These are phyloP conservation scores for Phalacrocorax brasilianus DNA, from an alignment of 2,113 vertebrate genomes.

Conservation along the genomic window DNA sequence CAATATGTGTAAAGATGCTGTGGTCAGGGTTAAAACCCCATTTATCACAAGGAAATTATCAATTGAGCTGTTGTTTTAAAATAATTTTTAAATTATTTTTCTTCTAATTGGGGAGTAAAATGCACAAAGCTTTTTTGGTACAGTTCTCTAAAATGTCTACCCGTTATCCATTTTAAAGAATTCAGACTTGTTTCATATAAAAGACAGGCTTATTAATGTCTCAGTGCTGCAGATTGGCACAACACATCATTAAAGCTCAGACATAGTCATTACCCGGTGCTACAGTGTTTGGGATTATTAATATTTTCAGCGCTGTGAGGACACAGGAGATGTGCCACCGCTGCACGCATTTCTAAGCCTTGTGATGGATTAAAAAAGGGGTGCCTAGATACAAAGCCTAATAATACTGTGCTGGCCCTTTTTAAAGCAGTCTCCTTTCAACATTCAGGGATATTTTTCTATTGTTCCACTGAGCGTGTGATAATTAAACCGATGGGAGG, in stretches of 20 bases:
- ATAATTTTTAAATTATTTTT: neutral
- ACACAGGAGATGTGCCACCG: neutral
- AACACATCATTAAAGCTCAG: constrained; percentile 60
- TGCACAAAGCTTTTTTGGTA: neutral
- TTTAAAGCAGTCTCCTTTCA: neutral
- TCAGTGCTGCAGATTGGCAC: constrained; percentile 9
- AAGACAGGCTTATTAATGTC: constrained; percentile 51
- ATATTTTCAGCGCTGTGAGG: constrained; percentile 2
- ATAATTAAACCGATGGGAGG: constrained; percentile 51
- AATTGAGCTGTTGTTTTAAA: neutral
- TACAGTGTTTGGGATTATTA: constrained; percentile 28
- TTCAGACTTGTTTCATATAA: neutral
- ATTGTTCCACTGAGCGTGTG: neutral
- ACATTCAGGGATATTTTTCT: neutral
- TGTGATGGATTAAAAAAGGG: constrained; percentile 3
- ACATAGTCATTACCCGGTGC: constrained; percentile 27
- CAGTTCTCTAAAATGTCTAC: neutral
- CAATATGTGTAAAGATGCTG: neutral
- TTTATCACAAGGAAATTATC: neutral
- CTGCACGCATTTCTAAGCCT: neutral
- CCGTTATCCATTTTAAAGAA: neutral
- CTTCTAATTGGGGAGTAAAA: neutral
- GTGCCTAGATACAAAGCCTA: constrained; percentile 6
- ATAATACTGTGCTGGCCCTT: neutral
- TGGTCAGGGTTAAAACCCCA: neutral